phyloP scores from a whole-genome alignment of 2,797 vertebrate genomes.

The Darevskia nairensis region DNA sequence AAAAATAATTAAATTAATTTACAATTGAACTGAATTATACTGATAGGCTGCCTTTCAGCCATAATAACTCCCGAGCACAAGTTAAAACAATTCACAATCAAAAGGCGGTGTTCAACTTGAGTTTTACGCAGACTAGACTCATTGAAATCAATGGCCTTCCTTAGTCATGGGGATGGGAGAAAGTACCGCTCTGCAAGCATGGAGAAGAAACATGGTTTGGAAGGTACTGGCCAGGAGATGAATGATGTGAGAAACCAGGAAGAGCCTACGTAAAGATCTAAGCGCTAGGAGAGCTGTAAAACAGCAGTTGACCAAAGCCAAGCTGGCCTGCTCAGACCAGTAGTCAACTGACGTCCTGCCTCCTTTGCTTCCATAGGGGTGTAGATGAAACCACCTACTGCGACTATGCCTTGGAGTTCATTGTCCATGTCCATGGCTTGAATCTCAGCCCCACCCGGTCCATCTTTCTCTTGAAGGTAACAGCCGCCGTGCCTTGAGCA shows the following conservation, averaged over 20 bases:
- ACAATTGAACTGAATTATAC: neutral
- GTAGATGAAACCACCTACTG: slow-evolving; percentile 69
- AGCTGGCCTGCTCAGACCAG: too few relatives aligned
- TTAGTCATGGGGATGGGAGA: too few relatives aligned
- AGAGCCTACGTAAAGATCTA: too few relatives aligned
- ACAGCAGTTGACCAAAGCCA: too few relatives aligned
- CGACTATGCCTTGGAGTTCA: slow-evolving; percentile 66
- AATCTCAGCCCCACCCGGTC: slow-evolving; percentile 38
- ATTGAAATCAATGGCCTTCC: too few relatives aligned
- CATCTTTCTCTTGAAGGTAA: slow-evolving; percentile 46
- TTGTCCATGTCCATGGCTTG: slow-evolving; percentile 67
- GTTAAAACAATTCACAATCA: neutral
- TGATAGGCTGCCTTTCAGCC: neutral
- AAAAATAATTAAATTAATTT: neutral
- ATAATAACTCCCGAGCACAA: neutral
- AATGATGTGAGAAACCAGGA: neutral
- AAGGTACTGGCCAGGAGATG: neutral
- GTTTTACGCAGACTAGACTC: neutral
- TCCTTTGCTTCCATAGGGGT: slow-evolving; percentile 29
- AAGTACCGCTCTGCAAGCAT: too few relatives aligned
- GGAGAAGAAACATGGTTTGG: too few relatives aligned
- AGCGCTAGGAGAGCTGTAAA: neutral
- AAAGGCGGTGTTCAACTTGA: neutral
- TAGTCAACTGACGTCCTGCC: accelerated
- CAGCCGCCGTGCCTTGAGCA: neutral